Percentiles rank a stretch among this genome's conserved stretches.
Conservation (phyloP, 2,888 invertebrate species). For the Oscheius sp. region DNA sequence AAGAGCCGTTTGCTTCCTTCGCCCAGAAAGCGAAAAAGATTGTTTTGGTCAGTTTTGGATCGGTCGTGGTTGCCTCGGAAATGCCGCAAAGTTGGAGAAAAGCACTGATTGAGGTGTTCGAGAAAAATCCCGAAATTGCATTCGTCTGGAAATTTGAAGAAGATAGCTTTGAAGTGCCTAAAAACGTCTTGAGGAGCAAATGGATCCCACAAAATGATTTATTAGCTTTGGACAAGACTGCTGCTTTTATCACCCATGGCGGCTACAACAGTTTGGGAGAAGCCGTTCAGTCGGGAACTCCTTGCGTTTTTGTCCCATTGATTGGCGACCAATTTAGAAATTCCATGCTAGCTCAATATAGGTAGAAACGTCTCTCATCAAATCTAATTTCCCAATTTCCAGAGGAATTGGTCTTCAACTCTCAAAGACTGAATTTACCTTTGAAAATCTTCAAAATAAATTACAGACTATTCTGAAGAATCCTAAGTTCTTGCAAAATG, state of each 20-base stretch:
- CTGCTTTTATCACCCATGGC: constrained; percentile 19
- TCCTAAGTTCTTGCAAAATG: not conserved
- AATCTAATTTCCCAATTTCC: not conserved
- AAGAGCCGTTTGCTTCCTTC: constrained; percentile 6
- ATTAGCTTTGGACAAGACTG: constrained; percentile 14
- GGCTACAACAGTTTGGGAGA: constrained; percentile 30
- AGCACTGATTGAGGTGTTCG: not conserved
- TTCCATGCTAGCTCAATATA: not conserved
- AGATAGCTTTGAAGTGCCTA: constrained; percentile 14
- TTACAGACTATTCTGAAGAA: not conserved
- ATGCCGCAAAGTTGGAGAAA: constrained; percentile 24
- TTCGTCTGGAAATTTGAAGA: constrained; percentile 29
- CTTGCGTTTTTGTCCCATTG: constrained; percentile 21
- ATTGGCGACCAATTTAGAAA: constrained; percentile 10
- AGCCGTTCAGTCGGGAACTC: constrained; percentile 4
- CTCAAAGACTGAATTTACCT: not conserved
- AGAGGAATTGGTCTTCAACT: constrained; percentile 7
- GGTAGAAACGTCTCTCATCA: not conserved
- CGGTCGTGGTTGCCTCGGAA: not conserved
- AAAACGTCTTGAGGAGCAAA: constrained; percentile 6
- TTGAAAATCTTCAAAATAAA: not conserved
- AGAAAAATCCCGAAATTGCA: constrained; percentile 12
- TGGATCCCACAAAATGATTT: constrained; percentile 21
- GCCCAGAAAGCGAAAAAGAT: constrained; percentile 1
- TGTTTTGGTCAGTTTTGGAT: constrained; percentile 24